Evolutionary conservation across 2,113 vertebrate genomes (phyloP), one percentile per base, ranked within the genome.

Genomic region (Trogon surrucura): DNA sequence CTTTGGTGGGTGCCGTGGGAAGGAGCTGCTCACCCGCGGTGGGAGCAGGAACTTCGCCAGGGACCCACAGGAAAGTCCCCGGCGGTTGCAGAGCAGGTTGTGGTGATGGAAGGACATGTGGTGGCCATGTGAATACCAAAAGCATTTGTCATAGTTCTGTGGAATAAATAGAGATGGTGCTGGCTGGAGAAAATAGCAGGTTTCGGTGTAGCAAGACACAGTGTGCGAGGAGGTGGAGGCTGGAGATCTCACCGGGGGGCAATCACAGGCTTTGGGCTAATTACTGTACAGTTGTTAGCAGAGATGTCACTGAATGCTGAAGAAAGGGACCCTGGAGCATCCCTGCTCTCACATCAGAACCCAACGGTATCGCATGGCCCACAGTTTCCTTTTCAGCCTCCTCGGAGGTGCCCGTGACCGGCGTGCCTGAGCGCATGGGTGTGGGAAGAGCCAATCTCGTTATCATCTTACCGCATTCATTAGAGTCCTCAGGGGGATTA

Each of bases 301-400:
- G 30, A 29, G 32, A 6, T 47, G 44, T 29, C 8, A 10, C 27
- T 2, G 16, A 23, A 3, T 3, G 51, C 48, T 61, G 89, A 74
- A 36, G 41, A 58, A 67, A 15, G 41, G 53, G 25, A 25, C 50
- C 32, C 53, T 74, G 79, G 66, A 85, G 54, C 74, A 82, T 54
- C 65, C 47, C 36, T 0, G 2, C 38, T 47, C 32, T 61, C 2
- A 0, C 47, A 34, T 56, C 20, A 0, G 74, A 45, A 30, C 72
- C 64, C 14, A 3, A 5, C 0, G 3, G 58, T n/a, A 8, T 3
- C 2, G 1, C 75, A 69, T 1, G 0, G 11, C 13, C 34, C 8
- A 3, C 3, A 0, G 50, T 23, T 82, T 66, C 27, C 62, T 66
- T 47, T 69, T 67, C 11, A 36, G 25, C 29, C 45, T 45, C n/a